Evolutionary conservation across 2,113 vertebrate genomes (phyloP).

Genomic region (Ascaphus truei): DNA sequence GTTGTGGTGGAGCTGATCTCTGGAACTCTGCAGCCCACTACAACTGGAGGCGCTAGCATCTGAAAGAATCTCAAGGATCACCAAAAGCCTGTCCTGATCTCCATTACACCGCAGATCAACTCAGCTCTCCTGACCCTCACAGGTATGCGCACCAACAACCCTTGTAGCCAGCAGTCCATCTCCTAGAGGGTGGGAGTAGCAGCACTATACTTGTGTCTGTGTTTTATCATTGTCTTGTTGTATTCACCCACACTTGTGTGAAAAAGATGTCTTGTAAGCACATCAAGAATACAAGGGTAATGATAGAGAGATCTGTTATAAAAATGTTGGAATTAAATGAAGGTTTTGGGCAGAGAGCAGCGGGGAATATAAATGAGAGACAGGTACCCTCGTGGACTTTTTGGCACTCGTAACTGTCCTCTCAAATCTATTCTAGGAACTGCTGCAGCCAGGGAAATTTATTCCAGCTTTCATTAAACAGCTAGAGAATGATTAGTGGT

Average conservation of each 20-base stretch:
- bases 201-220: background rate
- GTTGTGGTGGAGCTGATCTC: no score
- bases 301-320: background rate
- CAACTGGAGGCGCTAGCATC: no score
- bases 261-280: no score
- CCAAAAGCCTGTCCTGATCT: no score
- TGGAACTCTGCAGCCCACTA: no score
- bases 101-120: no score
- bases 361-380: background rate
- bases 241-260: background rate
- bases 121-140: no score
- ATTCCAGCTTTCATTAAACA: conserved; percentile 6
- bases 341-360: background rate
- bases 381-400: background rate
- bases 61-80: no score
- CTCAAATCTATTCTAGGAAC: background rate
- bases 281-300: background rate
- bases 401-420: background rate
- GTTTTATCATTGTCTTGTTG: background rate
- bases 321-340: background rate
- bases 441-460: background rate
- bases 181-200: no score
- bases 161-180: no score
- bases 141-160: no score
- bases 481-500: background rate